phyloP scores from a whole-genome alignment of 2,113 vertebrate genomes.

The Zosterops japonicus region DNA sequence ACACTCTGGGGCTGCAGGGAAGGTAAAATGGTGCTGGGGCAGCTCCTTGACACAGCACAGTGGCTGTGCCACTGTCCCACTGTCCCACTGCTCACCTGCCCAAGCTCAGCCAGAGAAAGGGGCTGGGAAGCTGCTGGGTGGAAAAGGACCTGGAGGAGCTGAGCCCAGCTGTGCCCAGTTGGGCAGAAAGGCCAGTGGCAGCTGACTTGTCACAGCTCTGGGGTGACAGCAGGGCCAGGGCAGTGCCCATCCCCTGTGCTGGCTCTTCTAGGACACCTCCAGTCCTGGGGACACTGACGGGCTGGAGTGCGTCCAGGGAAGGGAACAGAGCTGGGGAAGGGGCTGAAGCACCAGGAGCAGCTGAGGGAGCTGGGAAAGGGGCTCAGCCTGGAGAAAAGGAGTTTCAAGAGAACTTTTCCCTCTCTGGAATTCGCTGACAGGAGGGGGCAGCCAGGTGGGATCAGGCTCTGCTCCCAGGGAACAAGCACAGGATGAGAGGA shows the following conservation, averaged over 20 bases:
- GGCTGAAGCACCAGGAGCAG: accelerated
- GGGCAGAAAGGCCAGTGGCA: not conserved
- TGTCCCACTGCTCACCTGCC: too few relatives aligned
- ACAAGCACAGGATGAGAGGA: not conserved
- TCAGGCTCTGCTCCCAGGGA: not conserved
- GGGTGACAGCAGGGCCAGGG: not conserved
- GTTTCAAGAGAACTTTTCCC: not conserved
- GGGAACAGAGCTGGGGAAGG: not conserved
- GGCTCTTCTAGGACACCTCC: not conserved
- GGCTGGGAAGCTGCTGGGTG: not conserved
- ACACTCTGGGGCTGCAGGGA: not conserved
- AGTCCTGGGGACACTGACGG: accelerated
- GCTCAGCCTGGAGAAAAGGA: not conserved
- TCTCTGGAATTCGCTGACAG: not conserved
- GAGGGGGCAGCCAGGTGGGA: accelerated
- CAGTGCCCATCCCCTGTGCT: not conserved
- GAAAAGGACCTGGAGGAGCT: not conserved
- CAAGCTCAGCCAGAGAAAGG: not conserved
- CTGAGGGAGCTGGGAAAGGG: not conserved
- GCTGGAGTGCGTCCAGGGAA: accelerated
- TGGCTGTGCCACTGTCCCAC: not conserved
- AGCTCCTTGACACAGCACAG: not conserved
- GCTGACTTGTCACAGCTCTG: not conserved
- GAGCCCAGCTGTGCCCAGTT: not conserved
- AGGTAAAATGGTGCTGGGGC: not conserved